Evolutionary conservation across 2,797 vertebrate species (phyloP).

Genomic region (Sebastes reedi): DNA sequence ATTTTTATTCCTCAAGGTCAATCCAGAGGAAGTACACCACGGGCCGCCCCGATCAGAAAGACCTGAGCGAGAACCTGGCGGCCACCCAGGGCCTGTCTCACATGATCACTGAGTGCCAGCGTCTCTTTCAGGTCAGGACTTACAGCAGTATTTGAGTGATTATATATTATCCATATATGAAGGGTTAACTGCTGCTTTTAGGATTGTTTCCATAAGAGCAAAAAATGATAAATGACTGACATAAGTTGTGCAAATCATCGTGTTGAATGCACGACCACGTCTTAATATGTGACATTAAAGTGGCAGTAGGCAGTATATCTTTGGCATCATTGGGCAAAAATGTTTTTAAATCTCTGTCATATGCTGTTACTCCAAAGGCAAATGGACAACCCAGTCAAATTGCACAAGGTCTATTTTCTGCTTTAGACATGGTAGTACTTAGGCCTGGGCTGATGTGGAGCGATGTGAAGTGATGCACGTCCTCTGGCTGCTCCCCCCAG

Average conservation of each 20-base stretch:
- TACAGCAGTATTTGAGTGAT: not conserved
- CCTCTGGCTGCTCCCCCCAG: constrained; percentile 69
- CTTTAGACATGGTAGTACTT: not conserved
- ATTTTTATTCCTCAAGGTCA: constrained; percentile 78
- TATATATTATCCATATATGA: not conserved
- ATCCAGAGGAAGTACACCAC: constrained; percentile 96
- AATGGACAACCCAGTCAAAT: not conserved
- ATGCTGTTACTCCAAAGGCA: not conserved
- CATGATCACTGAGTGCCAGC: constrained; percentile 95
- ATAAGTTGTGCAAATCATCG: not conserved
- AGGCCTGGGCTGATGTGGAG: not conserved
- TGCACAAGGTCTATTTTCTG: not conserved
- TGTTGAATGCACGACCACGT: not conserved
- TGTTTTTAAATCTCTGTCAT: not conserved
- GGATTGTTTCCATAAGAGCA: not conserved
- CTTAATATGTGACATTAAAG: not conserved
- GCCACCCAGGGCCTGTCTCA: constrained; percentile 96
- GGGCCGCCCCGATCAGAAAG: constrained; percentile 97
- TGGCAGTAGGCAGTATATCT: no score
- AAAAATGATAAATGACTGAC: not conserved
- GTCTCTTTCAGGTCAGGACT: constrained; percentile 91
- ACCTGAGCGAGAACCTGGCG: constrained; percentile 96
- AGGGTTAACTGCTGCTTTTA: not conserved
- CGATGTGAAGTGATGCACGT: not conserved
- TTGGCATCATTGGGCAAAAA: no score